Base-by-base conservation (phyloP, 1,140 invertebrate species). In the Belonocnema kinseyi region DNA sequence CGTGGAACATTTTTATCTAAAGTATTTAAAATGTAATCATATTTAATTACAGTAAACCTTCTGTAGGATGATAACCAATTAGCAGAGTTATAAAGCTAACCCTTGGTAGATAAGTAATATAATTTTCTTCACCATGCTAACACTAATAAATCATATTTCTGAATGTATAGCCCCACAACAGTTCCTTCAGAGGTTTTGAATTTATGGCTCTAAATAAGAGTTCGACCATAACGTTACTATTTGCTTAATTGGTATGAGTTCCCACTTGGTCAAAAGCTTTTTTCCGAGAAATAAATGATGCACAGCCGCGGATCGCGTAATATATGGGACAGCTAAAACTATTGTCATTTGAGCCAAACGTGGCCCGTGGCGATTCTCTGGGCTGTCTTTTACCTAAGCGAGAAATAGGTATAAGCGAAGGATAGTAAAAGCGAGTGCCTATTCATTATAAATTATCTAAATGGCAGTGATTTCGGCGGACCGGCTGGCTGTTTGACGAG, bases 401-500 rank as follows among this genome's bases (percentile, higher is more conserved):
- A 73, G 77, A 80, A 74, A 78, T 71, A 61, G 26, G 73, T 77
- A 71, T 66, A 56, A 73, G 61, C 74, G 75, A 19, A 73, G 79
- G 78, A 81, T 76, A 80, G 83, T 81, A 81, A 85, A 82, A 82
- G 82, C 84, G 85, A 84, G 88, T 90, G 89, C 87, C 91, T 92
- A 92, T 91, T 91, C 90, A 92, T 92, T 91, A 91, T 89, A 91
- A 92, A 92, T 92, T 92, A 92, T 91, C 90, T 90, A 91, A 92
- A 92, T 92, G 89, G 89, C 90, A 90, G 91, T 92, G 90, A 92
- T 92, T 92, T 91, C 80, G 88, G 88, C 86, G 85, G 85, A 88
- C 88, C 88, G 88, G 87, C 90, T 89, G 88, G 88, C 88, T 87
- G 88, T 90, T 91, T 91, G 90, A 91, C 90, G 90, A 90, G 86